A percentile compares a stretch with the other conserved stretches of the same genome.
phyloP scores from a whole-genome alignment of 2,113 vertebrate species.

The Saguinus imperator region DNA sequence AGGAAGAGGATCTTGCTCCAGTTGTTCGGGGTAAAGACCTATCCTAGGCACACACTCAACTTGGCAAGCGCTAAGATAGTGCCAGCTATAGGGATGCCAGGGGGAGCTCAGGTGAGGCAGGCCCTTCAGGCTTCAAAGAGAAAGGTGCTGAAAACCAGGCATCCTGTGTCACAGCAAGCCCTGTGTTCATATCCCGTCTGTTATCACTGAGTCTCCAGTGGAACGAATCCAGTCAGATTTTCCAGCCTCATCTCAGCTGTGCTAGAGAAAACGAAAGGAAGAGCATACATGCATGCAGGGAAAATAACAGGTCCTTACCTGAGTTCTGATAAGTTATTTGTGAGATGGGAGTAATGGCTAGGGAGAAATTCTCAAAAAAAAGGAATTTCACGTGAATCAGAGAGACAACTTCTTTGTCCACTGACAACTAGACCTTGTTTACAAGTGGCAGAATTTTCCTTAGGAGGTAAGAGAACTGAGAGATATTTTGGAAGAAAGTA shows the following conservation, averaged over 20 bases:
- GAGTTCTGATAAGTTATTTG: background rate
- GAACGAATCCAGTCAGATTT: background rate
- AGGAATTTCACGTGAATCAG: background rate
- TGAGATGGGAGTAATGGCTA: background rate
- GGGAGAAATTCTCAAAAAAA: background rate
- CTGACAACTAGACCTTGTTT: background rate
- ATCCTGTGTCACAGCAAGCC: background rate
- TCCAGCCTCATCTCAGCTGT: background rate
- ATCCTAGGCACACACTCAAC: too few relatives aligned
- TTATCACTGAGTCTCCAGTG: background rate
- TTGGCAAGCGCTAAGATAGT: background rate
- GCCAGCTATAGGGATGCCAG: fast-evolving
- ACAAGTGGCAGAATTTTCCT: background rate
- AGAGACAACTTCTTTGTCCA: background rate
- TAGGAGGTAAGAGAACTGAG: background rate
- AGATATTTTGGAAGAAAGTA: background rate
- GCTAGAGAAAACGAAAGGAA: background rate
- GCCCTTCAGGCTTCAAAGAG: background rate
- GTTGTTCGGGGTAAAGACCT: background rate
- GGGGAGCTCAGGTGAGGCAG: background rate
- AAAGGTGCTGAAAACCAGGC: background rate
- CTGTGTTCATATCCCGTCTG: background rate
- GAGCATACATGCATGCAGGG: background rate
- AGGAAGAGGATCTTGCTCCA: background rate
- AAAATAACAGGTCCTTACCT: background rate